These are phyloP conservation scores for Brotula barbata DNA, from an alignment of 2,797 vertebrate species.

Conservation along the genomic window DNA sequence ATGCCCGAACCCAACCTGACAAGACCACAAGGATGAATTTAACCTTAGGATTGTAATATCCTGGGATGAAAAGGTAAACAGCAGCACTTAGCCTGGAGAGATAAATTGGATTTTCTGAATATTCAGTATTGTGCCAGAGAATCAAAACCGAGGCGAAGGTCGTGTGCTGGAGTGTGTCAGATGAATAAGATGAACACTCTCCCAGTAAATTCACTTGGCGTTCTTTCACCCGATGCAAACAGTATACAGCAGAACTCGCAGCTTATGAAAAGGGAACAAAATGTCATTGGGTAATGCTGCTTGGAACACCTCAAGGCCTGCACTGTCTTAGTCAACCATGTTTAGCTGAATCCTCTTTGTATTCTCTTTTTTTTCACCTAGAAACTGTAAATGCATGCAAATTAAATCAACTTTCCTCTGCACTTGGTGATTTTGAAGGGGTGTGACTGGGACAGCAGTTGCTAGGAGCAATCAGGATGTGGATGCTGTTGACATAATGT, in stretches of 20 bases:
- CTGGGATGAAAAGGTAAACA: background rate
- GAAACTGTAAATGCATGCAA: conserved; percentile 15
- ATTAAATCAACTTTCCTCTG: conserved; percentile 3
- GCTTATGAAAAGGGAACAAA: conserved; percentile 8
- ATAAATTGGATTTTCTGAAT: background rate
- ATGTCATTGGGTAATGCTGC: conserved; percentile 15
- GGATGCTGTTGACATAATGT: conserved; percentile 34
- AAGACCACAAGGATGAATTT: no score
- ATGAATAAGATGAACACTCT: no score
- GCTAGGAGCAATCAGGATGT: conserved; percentile 27
- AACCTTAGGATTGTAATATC: no score
- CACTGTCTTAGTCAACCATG: no score
- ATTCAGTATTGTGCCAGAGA: no score
- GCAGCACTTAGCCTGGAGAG: conserved; percentile 1
- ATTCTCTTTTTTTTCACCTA: background rate
- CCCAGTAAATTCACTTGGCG: background rate
- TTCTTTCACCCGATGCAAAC: background rate
- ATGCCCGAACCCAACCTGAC: no score
- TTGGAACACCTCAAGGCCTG: background rate
- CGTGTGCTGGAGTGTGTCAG: no score
- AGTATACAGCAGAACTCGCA: background rate
- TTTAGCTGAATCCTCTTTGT: no score
- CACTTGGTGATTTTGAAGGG: conserved; percentile 7
- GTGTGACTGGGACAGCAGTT: background rate
- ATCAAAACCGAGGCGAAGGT: no score